A percentile compares a stretch with the other conserved stretches of the same genome.
phyloP scores from a whole-genome alignment of 2,113 vertebrate genomes.

The Microcebus lehilahytsara region DNA sequence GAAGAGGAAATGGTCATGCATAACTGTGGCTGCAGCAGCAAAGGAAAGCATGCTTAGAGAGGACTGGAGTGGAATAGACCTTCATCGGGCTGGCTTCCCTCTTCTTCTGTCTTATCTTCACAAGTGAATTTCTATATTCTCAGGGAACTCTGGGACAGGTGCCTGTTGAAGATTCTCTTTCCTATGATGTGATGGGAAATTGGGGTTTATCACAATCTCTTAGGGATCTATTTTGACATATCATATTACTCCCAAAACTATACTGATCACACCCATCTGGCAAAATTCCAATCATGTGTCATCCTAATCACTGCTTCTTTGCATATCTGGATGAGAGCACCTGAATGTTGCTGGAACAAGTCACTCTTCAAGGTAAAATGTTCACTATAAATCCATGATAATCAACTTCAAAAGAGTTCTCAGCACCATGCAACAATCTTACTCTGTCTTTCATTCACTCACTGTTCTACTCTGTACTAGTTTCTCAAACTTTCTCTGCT shows the following conservation, averaged over 20 bases:
- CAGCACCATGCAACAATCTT: too few species aligned
- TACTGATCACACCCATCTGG: not conserved
- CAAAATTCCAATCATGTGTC: not conserved
- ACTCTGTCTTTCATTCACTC: not conserved
- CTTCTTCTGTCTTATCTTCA: not conserved
- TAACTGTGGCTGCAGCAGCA: not conserved
- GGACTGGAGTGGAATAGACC: not conserved
- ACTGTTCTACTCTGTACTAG: not conserved
- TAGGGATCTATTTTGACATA: not conserved
- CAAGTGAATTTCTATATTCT: not conserved
- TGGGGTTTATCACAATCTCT: not conserved
- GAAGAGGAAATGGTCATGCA: not conserved
- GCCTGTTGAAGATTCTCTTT: not conserved
- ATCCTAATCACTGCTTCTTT: not conserved
- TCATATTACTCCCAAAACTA: not conserved
- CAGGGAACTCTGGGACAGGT: not conserved
- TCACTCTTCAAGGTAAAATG: too few species aligned
- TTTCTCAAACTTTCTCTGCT: not conserved
- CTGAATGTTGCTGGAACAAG: too few species aligned
- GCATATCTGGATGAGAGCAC: not conserved
- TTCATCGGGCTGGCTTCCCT: not conserved
- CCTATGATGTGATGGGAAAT: not conserved
- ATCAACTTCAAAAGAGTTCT: too few species aligned
- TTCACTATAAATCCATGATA: too few species aligned
- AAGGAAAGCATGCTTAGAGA: not conserved